phyloP scores from a whole-genome alignment of 1,140 invertebrate species.

The Chironomus tepperi region DNA sequence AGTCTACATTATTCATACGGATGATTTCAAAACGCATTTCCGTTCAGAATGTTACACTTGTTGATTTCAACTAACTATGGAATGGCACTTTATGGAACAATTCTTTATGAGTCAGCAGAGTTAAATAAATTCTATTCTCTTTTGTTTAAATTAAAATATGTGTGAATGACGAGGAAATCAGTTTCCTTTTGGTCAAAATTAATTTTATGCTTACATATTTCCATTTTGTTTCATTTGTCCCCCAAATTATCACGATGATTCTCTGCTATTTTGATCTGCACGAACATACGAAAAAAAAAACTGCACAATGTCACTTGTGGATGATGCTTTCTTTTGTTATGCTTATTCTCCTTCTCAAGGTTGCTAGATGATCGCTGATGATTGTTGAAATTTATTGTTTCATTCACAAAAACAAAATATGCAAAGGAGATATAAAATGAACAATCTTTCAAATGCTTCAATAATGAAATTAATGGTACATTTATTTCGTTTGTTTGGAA shows the following conservation, averaged over 20 bases:
- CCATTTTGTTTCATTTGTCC: neutral
- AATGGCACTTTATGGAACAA: neutral
- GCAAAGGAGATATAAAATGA: neutral
- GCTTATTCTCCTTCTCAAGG: neutral
- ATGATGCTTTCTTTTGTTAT: slow-evolving; percentile 7
- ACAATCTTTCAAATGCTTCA: neutral
- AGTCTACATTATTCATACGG: neutral
- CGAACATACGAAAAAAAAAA: neutral
- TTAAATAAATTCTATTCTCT: slow-evolving; percentile 15
- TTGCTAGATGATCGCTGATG: neutral
- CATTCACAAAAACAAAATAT: neutral
- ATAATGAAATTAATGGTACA: neutral
- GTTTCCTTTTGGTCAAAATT: neutral
- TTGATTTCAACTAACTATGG: neutral
- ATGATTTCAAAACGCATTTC: slow-evolving; percentile 8
- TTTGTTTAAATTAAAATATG: slow-evolving; percentile 8
- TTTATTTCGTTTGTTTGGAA: slow-evolving; percentile 1
- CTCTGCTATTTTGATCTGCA: neutral
- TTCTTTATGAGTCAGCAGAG: neutral
- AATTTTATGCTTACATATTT: neutral
- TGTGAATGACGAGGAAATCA: neutral
- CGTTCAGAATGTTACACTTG: neutral
- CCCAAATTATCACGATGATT: neutral
- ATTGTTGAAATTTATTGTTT: neutral
- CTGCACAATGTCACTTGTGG: slow-evolving; percentile 11